Percentiles rank a stretch among this genome's conserved stretches.
These are phyloP conservation scores for Sminthurinus signatus DNA, from an alignment of 1,140 invertebrate genomes.

Conservation along the genomic window DNA sequence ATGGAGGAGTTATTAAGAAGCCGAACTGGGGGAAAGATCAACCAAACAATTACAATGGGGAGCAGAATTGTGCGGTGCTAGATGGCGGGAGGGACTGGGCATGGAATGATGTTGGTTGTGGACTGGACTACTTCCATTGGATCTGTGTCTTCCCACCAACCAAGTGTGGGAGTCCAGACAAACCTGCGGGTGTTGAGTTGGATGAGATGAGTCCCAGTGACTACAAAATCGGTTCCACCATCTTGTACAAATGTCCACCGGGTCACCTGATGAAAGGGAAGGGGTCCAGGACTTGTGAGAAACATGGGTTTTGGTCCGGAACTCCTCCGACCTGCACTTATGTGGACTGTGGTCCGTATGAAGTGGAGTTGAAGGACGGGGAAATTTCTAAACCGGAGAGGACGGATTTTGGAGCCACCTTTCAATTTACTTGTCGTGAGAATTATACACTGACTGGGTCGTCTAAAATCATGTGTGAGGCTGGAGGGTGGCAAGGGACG, in stretches of 20 bases:
- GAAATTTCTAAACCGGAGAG: background rate
- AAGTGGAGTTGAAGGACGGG: slow-evolving; percentile 33
- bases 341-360: slow-evolving; percentile 69
- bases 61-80: slow-evolving; percentile 86
- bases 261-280: slow-evolving; percentile 52
- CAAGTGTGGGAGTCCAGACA: slow-evolving; percentile 78
- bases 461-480: slow-evolving; percentile 2
- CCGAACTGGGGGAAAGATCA: slow-evolving; percentile 88
- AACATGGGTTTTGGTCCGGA: slow-evolving; percentile 72
- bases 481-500: background rate
- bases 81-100: slow-evolving; percentile 82
- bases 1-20: slow-evolving; percentile 66
- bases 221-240: slow-evolving; percentile 59
- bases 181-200: slow-evolving; percentile 50
- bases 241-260: slow-evolving; percentile 68
- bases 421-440: slow-evolving; percentile 40
- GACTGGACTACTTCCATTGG: slow-evolving; percentile 84
- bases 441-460: slow-evolving; percentile 31
- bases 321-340: slow-evolving; percentile 72
- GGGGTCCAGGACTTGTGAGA: slow-evolving; percentile 63
- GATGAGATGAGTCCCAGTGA: slow-evolving; percentile 40
- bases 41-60: slow-evolving; percentile 90
- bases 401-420: slow-evolving; percentile 25
- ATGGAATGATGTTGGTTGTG: slow-evolving; percentile 93
- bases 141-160: slow-evolving; percentile 77